Conservation (phyloP, 2,888 invertebrate species). For the Empis livida region DNA sequence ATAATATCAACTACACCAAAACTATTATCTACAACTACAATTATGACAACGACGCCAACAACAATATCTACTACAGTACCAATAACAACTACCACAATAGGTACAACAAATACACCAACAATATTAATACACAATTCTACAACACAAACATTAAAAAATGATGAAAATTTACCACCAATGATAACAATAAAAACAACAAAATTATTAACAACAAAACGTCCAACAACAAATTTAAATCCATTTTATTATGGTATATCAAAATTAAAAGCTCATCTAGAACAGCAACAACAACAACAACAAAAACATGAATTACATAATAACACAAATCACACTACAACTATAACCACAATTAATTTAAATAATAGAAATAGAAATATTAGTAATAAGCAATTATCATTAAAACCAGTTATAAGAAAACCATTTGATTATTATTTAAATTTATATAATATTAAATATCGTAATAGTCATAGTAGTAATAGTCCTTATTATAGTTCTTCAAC, state of each 20-base stretch:
- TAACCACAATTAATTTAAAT: conserved; percentile 24
- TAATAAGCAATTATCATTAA: conserved; percentile 8
- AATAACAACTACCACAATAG: neutral
- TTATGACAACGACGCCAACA: conserved; percentile 13
- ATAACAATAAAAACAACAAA: conserved; percentile 11
- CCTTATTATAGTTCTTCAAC: conserved; percentile 13
- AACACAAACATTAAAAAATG: no score
- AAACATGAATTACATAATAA: no score
- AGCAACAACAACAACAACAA: conserved; percentile 17
- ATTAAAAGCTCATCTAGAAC: conserved; percentile 15
- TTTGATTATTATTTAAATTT: conserved; percentile 30
- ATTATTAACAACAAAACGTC: conserved; percentile 12
- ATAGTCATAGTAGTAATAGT: conserved; percentile 13
- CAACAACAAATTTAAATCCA: conserved; percentile 11
- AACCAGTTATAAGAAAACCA: conserved; percentile 24
- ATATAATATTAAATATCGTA: conserved; percentile 11
- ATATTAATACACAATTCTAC: neutral
- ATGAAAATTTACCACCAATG: neutral
- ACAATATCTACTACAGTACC: conserved; percentile 8
- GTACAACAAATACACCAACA: neutral
- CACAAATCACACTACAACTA: conserved; percentile 21
- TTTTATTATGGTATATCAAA: conserved; percentile 10
- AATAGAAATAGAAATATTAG: conserved; percentile 10
- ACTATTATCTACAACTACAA: conserved; percentile 22
- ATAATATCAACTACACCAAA: conserved; percentile 16